Percentiles rank a stretch among this genome's conserved stretches.
These are phyloP conservation scores for Mionectes macconnelli DNA, from an alignment of 2,113 vertebrate genomes.

Conservation along the genomic window DNA sequence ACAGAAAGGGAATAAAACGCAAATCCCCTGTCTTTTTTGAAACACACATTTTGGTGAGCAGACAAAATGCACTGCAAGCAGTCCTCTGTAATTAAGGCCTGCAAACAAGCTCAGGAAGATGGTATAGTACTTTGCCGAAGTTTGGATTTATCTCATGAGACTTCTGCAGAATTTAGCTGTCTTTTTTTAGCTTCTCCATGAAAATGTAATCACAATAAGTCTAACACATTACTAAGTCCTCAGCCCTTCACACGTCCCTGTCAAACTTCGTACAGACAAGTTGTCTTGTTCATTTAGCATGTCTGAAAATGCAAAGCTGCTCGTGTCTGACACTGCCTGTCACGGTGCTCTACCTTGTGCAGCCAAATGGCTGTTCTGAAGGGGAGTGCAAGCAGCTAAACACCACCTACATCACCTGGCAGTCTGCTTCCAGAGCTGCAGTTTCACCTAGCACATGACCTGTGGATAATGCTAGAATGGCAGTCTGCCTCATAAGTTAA, in stretches of 20 bases:
- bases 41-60: neutral
- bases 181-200: neutral
- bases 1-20: neutral
- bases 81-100: neutral
- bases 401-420: neutral
- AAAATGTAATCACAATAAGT: neutral
- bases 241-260: neutral
- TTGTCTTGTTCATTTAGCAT: neutral
- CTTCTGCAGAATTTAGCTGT: neutral
- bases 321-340: neutral
- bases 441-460: neutral
- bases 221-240: neutral
- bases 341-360: neutral
- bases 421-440: neutral
- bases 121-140: fast-evolving
- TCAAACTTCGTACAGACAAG: neutral
- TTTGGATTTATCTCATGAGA: neutral
- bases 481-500: neutral
- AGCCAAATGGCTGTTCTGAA: neutral
- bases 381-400: neutral
- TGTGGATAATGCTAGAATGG: neutral
- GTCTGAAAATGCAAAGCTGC: neutral
- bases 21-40: neutral
- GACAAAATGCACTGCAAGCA: neutral
- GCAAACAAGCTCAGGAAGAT: neutral